Evolutionary conservation across 2,113 vertebrate species (phyloP).

Genomic region (Microcebus murinus): DNA sequence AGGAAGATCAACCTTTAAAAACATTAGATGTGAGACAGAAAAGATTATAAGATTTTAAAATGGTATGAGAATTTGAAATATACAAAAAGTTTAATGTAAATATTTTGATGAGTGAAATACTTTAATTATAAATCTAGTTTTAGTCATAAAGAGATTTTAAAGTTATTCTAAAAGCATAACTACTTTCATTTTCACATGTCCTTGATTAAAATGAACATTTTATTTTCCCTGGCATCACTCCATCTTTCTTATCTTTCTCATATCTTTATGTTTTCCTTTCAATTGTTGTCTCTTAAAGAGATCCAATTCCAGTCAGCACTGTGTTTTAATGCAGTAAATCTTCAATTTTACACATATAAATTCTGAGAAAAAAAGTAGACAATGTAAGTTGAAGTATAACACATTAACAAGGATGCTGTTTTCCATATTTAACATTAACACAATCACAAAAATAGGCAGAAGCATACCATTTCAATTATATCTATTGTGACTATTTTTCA

Average conservation of each 20-base stretch:
- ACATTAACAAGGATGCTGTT: neutral
- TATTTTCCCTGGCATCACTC: neutral
- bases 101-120: neutral
- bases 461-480: neutral
- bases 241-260: neutral
- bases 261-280: neutral
- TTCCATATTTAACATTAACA: neutral
- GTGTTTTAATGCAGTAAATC: neutral
- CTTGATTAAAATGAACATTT: slow-evolving; percentile 33
- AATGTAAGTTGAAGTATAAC: neutral
- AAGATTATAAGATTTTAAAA: neutral
- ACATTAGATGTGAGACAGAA: neutral
- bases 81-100: slow-evolving; percentile 12
- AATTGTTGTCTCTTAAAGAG: neutral
- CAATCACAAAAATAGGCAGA: neutral
- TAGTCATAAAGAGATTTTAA: neutral
- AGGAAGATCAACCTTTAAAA: neutral
- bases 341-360: neutral
- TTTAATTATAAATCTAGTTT: slow-evolving; percentile 14
- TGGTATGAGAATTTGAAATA: neutral
- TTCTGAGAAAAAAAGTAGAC: neutral
- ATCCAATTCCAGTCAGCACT: neutral
- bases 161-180: slow-evolving; percentile 10
- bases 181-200: neutral
- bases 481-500: neutral